phyloP scores from a whole-genome alignment of 2,797 vertebrate species.

The Vespertilio murinus region DNA sequence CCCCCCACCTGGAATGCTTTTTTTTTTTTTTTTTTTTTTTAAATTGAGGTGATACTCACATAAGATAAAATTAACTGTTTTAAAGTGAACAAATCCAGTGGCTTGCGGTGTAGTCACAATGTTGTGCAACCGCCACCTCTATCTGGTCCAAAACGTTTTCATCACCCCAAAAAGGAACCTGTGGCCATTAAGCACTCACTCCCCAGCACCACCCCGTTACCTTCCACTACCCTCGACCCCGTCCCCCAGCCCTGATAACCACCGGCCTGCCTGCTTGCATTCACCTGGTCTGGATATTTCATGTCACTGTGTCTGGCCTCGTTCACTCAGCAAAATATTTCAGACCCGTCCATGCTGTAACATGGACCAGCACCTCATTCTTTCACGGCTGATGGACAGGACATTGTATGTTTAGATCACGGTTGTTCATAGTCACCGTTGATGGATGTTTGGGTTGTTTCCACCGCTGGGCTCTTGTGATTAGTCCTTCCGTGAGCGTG shows the following conservation, averaged over 20 bases:
- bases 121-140: background rate
- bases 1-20: background rate
- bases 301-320: rapidly evolving
- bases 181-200: background rate
- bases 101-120: background rate
- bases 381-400: background rate
- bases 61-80: background rate
- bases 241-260: background rate
- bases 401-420: no score
- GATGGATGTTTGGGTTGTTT: background rate
- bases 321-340: background rate
- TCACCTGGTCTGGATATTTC: background rate
- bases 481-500: background rate
- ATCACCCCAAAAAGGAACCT: background rate
- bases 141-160: background rate
- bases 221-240: no score
- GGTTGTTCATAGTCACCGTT: background rate
- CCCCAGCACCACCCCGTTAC: rapidly evolving
- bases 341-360: background rate
- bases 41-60: background rate
- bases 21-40: background rate
- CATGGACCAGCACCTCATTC: background rate
- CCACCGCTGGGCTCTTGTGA: background rate
- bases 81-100: background rate
- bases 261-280: background rate